A percentile compares a stretch with the other conserved stretches of the same genome.
phyloP scores from a whole-genome alignment of 1,140 invertebrate genomes.

The Linepithema humile region DNA sequence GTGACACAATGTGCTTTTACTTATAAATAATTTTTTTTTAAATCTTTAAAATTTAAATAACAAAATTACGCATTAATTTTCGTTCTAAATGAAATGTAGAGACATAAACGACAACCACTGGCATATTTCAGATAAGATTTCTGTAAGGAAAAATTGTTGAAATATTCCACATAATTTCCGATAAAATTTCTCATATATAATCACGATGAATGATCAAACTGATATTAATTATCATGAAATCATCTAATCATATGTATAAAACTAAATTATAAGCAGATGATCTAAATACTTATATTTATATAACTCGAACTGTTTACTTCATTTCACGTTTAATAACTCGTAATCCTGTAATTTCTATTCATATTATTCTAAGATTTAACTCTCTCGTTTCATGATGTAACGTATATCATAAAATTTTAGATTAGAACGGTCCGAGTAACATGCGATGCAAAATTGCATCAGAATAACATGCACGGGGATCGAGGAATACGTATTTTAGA shows the following conservation, averaged over 20 bases:
- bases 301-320: not conserved
- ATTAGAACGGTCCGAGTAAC: conserved; percentile 9
- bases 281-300: not conserved
- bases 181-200: not conserved
- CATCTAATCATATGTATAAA: conserved; percentile 2
- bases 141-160: not conserved
- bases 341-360: not conserved
- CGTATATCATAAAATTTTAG: not conserved
- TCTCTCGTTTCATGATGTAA: not conserved
- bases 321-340: not conserved
- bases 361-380: not conserved
- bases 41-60: not conserved
- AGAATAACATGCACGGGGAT: not conserved
- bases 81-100: not conserved
- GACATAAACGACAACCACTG: not conserved
- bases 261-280: not conserved
- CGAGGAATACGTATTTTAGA: conserved; percentile 44
- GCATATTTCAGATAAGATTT: not conserved
- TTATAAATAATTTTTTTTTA: not conserved
- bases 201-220: not conserved
- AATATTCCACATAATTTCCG: not conserved
- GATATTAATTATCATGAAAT: not conserved
- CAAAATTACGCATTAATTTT: not conserved
- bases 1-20: conserved; percentile 59
- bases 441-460: conserved; percentile 21